phyloP scores from a whole-genome alignment of 2,888 invertebrate species.

The Scaeva pyrastri region DNA sequence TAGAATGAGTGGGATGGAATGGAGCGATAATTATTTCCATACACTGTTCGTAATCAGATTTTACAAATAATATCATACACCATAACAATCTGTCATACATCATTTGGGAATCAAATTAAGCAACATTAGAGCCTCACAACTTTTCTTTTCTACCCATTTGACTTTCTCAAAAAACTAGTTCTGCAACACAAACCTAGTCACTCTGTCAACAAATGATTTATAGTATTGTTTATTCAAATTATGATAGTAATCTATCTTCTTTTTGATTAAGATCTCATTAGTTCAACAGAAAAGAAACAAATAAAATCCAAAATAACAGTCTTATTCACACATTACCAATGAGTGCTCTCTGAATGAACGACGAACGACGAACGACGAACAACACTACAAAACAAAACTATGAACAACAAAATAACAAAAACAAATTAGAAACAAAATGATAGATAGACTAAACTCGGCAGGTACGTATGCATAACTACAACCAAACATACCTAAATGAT shows the following conservation, averaged over 20 bases:
- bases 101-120: not conserved
- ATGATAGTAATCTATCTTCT: constrained; percentile 34
- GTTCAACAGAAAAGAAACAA: constrained; percentile 1
- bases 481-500: constrained; percentile 81
- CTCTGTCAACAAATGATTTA: constrained; percentile 15
- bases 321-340: constrained; percentile 66
- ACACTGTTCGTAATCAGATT: not conserved
- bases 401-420: constrained; percentile 35
- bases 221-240: constrained; percentile 16
- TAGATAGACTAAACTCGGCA: constrained; percentile 55
- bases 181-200: constrained; percentile 4
- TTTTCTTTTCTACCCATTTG: constrained; percentile 7
- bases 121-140: not conserved
- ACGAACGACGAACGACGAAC: too few species aligned
- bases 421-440: constrained; percentile 59
- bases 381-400: constrained; percentile 61
- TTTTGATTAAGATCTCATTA: constrained; percentile 60
- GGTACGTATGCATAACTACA: constrained; percentile 5
- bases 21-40: not conserved
- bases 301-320: constrained; percentile 40
- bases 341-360: constrained; percentile 66
- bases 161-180: not conserved
- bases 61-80: not conserved
- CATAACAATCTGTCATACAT: not conserved
- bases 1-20: not conserved